Percentiles rank a stretch among this genome's conserved stretches.
These are phyloP conservation scores for Epizoanthus scotinus DNA, from an alignment of 92 coral and sea anemone species.

Conservation along the genomic window DNA sequence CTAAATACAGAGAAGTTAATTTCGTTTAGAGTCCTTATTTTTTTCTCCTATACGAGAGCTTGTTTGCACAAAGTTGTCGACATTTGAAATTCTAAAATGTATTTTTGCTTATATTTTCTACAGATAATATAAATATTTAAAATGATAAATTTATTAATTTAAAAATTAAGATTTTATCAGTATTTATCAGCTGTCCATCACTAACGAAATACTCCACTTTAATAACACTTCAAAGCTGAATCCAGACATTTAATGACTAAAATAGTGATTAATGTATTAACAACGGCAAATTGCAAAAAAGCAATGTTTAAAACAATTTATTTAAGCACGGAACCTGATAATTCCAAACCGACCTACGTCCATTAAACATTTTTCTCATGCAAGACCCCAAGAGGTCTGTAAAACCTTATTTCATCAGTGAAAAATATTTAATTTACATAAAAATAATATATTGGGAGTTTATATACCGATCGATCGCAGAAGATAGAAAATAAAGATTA, in stretches of 20 bases:
- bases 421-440: no score
- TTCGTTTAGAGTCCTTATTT: not conserved
- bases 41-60: not conserved
- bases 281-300: not conserved
- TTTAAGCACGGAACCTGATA: not conserved
- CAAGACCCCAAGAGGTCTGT: no score
- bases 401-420: no score
- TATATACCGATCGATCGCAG: no score
- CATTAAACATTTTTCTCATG: no score
- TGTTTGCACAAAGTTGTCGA: slow-evolving; percentile 29
- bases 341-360: not conserved
- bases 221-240: not conserved
- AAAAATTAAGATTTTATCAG: slow-evolving; percentile 3
- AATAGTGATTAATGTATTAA: not conserved
- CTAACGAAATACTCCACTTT: not conserved
- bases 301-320: not conserved
- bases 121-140: not conserved
- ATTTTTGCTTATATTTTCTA: not conserved
- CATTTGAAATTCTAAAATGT: not conserved
- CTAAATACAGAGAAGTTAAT: not conserved
- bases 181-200: not conserved
- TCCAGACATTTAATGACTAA: not conserved
- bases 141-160: slow-evolving; percentile 17
- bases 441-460: no score
- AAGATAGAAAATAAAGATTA: no score